Base-by-base conservation (phyloP, 2,113 vertebrate species). In the Centropus bengalensis region DNA sequence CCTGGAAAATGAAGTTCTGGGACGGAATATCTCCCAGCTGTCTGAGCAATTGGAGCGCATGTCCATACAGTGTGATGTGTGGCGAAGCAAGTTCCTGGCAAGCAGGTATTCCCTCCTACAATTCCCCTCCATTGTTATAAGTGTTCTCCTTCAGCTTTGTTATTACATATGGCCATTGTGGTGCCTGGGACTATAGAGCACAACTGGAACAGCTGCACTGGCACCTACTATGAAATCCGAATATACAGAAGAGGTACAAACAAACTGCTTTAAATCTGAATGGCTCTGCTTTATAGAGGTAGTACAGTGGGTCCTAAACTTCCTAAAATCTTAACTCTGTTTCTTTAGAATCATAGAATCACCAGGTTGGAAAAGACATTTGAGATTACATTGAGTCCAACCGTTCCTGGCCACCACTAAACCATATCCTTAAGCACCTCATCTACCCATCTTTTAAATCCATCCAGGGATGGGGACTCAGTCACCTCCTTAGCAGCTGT, bases 61-160 rank as follows among this genome's bases (percentile, higher is more conserved):
- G 98, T 99, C 99, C 16, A 99, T 99, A 89, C 99, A 99, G 60
- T 99, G 99, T 82, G 99, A 99, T 4, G 99, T 99, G n/a, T 99
- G 99, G 99, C 98, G 99, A 96, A 99, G 99, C 97, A 99, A 99
- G 97, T 99, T 99, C 96, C 98, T 99, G 10, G 99, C 99, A 70
- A 99, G 99, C 98, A 98, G 99, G 99, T 99, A 97, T 59, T 75
- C 18, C 74, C 11, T 71, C 40, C 81, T 21, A 16, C 51, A 52
- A 27, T 49, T 49, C 47, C 21, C 22, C 47, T 49, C 47, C 74
- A 33, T 32, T 91, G 18, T 55, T 74, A 5, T 6, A 33, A 58
- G 24, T 45, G 3, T 67, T 82, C 27, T 59, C 15, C 52, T 83
- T 38, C 40, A 44, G 12, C 38, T 20, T 68, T 86, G 62, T 36